A percentile compares a stretch with the other conserved stretches of the same genome.
phyloP scores from a whole-genome alignment of 2,888 invertebrate genomes.

The Lydus trimaculatus region DNA sequence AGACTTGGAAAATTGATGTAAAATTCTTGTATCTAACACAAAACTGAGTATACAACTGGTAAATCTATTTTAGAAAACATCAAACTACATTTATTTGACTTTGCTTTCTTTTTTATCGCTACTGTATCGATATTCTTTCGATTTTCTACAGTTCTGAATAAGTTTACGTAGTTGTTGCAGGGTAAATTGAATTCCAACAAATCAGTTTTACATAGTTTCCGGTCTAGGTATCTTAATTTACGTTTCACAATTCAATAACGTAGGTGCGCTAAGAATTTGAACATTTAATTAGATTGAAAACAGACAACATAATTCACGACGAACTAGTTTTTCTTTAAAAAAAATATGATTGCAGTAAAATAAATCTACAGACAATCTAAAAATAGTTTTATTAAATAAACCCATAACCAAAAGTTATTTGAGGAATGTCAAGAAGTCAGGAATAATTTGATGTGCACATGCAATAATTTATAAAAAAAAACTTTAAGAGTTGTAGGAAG shows the following conservation, averaged over 20 bases:
- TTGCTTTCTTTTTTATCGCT: not conserved
- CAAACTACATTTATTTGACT: not conserved
- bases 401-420: no score
- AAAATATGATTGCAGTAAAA: no score
- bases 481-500: no score
- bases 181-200: conserved; percentile 6
- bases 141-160: not conserved
- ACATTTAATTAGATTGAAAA: not conserved
- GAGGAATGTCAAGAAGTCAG: no score
- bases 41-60: not conserved
- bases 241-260: not conserved
- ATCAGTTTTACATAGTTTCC: not conserved
- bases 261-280: not conserved
- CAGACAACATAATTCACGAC: not conserved
- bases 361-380: no score
- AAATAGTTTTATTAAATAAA: no score
- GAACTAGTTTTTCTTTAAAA: not conserved
- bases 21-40: not conserved
- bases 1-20: not conserved
- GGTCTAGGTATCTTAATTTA: not conserved
- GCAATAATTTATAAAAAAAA: no score
- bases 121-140: not conserved
- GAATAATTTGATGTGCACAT: no score
- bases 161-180: not conserved
- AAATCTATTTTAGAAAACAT: not conserved